Evolutionary conservation across 1,140 invertebrate species (phyloP), one percentile per base, ranked within the genome.

Genomic region (Cyphomyrmex costatus): DNA sequence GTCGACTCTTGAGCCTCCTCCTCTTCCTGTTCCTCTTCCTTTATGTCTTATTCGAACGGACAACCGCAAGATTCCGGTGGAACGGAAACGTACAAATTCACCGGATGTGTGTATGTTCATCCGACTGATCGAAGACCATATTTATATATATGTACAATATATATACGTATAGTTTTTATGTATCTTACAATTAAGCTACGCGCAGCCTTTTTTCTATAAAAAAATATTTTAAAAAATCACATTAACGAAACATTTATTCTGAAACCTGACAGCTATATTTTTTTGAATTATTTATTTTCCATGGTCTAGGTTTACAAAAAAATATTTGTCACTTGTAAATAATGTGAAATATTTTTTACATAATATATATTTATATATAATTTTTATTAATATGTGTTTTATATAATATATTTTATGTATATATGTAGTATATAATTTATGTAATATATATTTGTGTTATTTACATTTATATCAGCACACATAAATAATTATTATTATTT

Each of bases 81-180:
- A 77, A 85, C 79, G 79, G 66, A 83, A 83, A 46, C 36, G 24
- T 36, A 49, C 36, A 16, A 46, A 68, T 71, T 82, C 53, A 46
- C 51, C 36, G 68, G 36, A 73, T 33, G 53, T n/a, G 21, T 24
- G 14, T 30, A 24, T 30, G 19, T 61, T 33, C 14, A 49, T 30
- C 33, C 46, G 68, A 42, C 36, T 27, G 70, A 60, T 83, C 14
- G 56, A 74, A 74, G 24, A 46, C n/a, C 33, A 12, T 46, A 24
- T 60, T 83, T 49, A n/a, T n/a, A n/a, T n/a, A n/a, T n/a, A n/a
- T n/a, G n/a, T n/a, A n/a, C n/a, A n/a, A n/a, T n/a, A n/a, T n/a
- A n/a, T n/a, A n/a, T n/a, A n/a, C n/a, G n/a, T n/a, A n/a, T n/a
- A 60, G 24, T 74, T n/a, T 74, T 60, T 16, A 19, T 16, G 5